Evolutionary conservation across 2,113 vertebrate species (phyloP), one percentile per base, ranked within the genome.

Genomic region (Baryphthengus martii): DNA sequence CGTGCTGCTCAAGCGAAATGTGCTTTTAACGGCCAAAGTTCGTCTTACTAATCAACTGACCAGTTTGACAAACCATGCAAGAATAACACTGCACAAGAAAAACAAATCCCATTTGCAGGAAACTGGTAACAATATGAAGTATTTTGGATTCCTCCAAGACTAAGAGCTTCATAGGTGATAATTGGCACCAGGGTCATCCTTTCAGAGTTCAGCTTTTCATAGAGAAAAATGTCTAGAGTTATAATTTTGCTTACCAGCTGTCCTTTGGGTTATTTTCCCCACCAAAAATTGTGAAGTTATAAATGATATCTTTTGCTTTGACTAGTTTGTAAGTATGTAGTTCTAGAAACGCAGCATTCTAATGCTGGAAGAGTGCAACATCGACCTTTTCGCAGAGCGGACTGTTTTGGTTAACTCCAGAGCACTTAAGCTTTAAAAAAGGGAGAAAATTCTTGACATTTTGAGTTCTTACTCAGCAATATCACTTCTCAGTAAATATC

Each of bases 251-350:
- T 77, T 40, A 2, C 39, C 25, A 67, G 16, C 15, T 76, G 9
- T 58, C 59, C 35, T 40, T 50, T 23, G 44, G 45, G 14, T 42
- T 42, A 42, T 12, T 37, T 61, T 50, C 21, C 25, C 16, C 31
- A 92, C 17, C 7, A 44, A 55, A 49, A 56, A 35, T 2, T 6
- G 3, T 9, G 28, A 2, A 7, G 2, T 52, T 74, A 9, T 63
- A 49, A 80, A 10, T 61, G 3, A 3, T 31, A 45, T 9, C 21
- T 84, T 56, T 65, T 59, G 21, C 35, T 45, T 59, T 87, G 44
- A 29, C 1, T 3, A 44, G 10, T 28, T 71, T 13, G 2, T 19
- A 67, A 28, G 24, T 11, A 39, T 0, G 1, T 11, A 40, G 39
- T 31, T 58, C 5, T 42, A 50, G 49, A 65, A 39, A 45, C 13